Conservation (phyloP, 2,888 invertebrate genomes). For the Perizoma affinitatum region DNA sequence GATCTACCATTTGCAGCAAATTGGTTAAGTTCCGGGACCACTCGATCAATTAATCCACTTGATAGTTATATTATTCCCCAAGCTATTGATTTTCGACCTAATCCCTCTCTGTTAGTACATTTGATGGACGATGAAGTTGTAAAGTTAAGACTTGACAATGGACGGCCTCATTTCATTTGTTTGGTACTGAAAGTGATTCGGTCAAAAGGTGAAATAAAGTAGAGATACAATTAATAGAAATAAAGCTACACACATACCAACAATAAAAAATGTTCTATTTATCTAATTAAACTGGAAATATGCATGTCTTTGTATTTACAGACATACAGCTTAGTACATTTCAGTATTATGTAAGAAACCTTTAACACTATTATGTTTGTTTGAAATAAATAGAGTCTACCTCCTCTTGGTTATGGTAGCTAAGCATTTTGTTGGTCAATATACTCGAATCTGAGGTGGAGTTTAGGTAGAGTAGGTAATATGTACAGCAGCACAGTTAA, state of each 20-base stretch:
- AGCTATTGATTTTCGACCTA: conserved; percentile 40
- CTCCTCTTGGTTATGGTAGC: conserved; percentile 51
- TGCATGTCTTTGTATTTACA: too few species aligned
- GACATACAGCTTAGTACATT: too few species aligned
- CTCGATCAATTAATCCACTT: conserved; percentile 41
- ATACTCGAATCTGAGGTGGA: conserved; percentile 15
- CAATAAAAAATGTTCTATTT: too few species aligned
- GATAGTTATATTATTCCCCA: conserved; percentile 37
- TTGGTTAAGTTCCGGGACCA: conserved; percentile 34
- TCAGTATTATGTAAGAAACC: too few species aligned
- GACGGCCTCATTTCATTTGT: too few species aligned
- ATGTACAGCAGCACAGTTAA: conserved; percentile 59
- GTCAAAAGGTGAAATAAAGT: too few species aligned
- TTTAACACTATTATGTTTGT: conserved; percentile 10
- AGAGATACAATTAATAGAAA: too few species aligned
- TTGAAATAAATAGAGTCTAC: conserved; percentile 45
- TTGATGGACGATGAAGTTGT: conserved; percentile 14
- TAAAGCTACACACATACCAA: too few species aligned
- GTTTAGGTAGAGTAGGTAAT: conserved; percentile 32
- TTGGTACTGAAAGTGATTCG: too few species aligned
- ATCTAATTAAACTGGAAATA: too few species aligned
- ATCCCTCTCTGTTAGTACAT: conserved; percentile 29
- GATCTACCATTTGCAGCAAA: conserved; percentile 29
- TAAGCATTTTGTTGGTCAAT: conserved; percentile 56
- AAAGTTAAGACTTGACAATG: conserved; percentile 3